Conservation (phyloP, 2,797 vertebrate genomes). For the Danio kyathit region DNA sequence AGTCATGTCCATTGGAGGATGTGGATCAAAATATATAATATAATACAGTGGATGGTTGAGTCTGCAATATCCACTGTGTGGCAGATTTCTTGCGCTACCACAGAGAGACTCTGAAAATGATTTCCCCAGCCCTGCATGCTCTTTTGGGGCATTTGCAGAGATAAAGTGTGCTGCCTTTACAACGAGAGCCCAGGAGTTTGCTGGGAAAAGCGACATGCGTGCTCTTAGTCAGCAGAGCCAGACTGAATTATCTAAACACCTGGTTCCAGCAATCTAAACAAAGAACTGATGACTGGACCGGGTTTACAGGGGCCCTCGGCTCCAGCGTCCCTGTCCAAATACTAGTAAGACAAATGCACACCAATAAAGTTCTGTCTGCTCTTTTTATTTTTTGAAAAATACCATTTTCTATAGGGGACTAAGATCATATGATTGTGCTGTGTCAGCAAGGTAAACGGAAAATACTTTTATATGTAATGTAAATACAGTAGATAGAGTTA, state of each 20-base stretch:
- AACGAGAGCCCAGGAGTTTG: conserved; percentile 54
- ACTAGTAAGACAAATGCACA: not conserved
- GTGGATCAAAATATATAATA: not conserved
- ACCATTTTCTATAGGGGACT: not conserved
- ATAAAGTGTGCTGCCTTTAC: conserved; percentile 48
- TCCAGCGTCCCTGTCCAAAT: conserved; percentile 25
- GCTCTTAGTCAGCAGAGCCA: conserved; percentile 67
- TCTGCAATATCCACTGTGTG: conserved; percentile 61
- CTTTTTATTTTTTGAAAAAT: not conserved
- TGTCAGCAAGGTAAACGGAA: not conserved
- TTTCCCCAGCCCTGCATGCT: conserved; percentile 68
- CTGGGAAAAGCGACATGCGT: conserved; percentile 59
- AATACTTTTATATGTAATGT: not conserved
- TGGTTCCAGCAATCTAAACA: conserved; percentile 66
- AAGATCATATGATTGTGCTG: not conserved
- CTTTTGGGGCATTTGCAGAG: conserved; percentile 54
- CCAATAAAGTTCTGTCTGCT: not conserved
- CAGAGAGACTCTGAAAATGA: conserved; percentile 66
- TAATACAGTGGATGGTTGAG: conserved; percentile 47
- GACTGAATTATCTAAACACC: conserved; percentile 73
- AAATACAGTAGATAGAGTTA: not conserved
- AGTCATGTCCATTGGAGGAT: too few relatives aligned
- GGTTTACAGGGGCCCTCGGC: conserved; percentile 27
- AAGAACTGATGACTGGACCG: conserved; percentile 55
- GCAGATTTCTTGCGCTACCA: conserved; percentile 47